Evolutionary conservation across 2,113 vertebrate species (phyloP).

Genomic region (Mixornis gularis): DNA sequence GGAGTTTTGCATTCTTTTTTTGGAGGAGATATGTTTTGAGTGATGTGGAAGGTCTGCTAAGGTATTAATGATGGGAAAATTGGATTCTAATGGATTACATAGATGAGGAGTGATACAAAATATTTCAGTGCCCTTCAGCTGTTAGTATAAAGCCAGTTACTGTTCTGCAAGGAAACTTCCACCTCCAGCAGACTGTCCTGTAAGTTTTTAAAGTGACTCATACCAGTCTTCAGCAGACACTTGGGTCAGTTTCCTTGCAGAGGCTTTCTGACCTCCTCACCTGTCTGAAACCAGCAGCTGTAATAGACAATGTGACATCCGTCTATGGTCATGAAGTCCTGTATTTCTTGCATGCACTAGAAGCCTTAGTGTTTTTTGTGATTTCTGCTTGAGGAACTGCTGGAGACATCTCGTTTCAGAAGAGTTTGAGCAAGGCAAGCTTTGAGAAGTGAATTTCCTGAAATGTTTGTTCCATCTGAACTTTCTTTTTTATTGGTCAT

Average conservation of each 20-base stretch:
- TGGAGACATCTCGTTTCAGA: neutral
- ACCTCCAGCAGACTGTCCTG: neutral
- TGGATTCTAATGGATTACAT: neutral
- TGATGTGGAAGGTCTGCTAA: neutral
- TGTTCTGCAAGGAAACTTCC: neutral
- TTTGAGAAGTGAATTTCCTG: neutral
- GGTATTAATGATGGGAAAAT: neutral
- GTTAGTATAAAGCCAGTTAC: neutral
- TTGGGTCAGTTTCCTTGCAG: neutral
- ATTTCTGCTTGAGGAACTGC: neutral
- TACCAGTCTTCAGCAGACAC: neutral
- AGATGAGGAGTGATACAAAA: neutral
- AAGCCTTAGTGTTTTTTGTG: neutral
- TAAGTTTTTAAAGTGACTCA: neutral
- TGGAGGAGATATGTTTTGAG: neutral
- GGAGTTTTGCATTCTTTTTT: neutral
- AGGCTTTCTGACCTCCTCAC: neutral
- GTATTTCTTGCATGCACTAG: neutral
- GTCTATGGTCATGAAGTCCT: fast-evolving
- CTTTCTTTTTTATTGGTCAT: neutral
- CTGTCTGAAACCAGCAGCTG: neutral
- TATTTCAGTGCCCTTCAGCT: neutral
- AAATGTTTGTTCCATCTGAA: neutral
- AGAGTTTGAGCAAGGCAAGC: neutral
- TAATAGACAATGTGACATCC: neutral